Conservation (phyloP, 1,140 invertebrate genomes). For the Tetranychus urticae region DNA sequence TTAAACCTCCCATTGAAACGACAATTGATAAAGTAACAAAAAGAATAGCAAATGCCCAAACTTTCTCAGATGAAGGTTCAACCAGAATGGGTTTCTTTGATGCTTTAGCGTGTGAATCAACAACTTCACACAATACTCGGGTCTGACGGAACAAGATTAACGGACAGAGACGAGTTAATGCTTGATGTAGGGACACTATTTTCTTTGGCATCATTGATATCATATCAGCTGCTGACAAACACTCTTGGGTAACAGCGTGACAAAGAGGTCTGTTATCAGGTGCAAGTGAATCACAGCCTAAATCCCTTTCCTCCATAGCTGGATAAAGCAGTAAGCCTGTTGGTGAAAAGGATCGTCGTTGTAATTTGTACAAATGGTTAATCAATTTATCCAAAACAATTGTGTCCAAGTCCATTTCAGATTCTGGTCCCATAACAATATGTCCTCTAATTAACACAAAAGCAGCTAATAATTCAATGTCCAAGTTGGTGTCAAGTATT, state of each 20-base stretch:
- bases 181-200: conserved; percentile 2
- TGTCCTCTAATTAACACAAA: conserved; percentile 5
- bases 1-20: conserved; percentile 11
- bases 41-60: conserved; percentile 8
- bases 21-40: conserved; percentile 11
- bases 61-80: conserved; percentile 8
- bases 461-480: conserved; percentile 1
- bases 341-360: not conserved
- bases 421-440: conserved; percentile 5
- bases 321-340: not conserved
- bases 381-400: conserved; percentile 1
- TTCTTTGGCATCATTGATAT: conserved; percentile 2
- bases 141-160: conserved; percentile 8
- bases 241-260: conserved; percentile 5
- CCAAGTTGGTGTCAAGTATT: not conserved
- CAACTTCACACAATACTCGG: conserved; percentile 1
- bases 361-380: conserved; percentile 3
- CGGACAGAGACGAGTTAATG: conserved; percentile 8
- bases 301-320: conserved; percentile 5
- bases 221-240: conserved; percentile 6
- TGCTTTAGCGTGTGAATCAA: not conserved
- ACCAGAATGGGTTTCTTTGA: conserved; percentile 6
- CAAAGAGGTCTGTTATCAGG: not conserved
- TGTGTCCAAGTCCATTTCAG: conserved; percentile 2
- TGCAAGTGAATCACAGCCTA: conserved; percentile 4